A percentile compares a stretch with the other conserved stretches of the same genome.
These are phyloP conservation scores for Halichoeres trimaculatus DNA, from an alignment of 2,113 vertebrate genomes.

Conservation along the genomic window DNA sequence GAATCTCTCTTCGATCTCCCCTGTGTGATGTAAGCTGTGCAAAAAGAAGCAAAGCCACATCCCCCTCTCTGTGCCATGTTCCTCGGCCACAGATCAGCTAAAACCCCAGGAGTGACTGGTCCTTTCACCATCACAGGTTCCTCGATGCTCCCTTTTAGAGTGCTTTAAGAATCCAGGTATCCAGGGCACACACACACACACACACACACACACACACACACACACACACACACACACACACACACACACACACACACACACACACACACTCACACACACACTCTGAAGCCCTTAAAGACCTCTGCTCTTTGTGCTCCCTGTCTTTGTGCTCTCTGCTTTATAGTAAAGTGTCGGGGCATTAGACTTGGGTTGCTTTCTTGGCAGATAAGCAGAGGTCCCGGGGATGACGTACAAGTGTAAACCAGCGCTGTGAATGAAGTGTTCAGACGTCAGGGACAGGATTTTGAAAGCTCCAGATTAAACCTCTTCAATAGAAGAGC, in stretches of 20 bases:
- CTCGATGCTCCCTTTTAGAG: neutral
- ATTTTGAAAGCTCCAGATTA: slow-evolving; percentile 35
- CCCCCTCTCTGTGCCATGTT: slow-evolving; percentile 12
- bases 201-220: neutral
- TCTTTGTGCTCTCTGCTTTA: slow-evolving; percentile 8
- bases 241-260: neutral
- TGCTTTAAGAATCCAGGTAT: too few species aligned
- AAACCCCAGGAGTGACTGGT: neutral
- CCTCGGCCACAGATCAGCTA: slow-evolving; percentile 10
- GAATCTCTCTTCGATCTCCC: slow-evolving; percentile 26
- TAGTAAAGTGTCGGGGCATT: neutral
- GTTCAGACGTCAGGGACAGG: neutral
- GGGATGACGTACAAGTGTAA: slow-evolving; percentile 28
- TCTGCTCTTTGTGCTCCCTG: slow-evolving; percentile 23
- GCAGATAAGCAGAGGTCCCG: slow-evolving; percentile 15
- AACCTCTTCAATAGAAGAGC: slow-evolving; percentile 15
- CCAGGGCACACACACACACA: slow-evolving; percentile 7
- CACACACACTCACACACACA: slow-evolving; percentile 2
- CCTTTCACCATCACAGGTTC: neutral
- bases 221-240: slow-evolving; percentile 9
- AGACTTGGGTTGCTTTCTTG: slow-evolving; percentile 30
- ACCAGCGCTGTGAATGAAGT: slow-evolving; percentile 13
- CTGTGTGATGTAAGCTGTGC: slow-evolving; percentile 38
- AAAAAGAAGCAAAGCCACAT: slow-evolving; percentile 32
- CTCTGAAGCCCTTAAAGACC: neutral